phyloP scores from a whole-genome alignment of 2,797 vertebrate genomes.

The Macroramphosus scolopax region DNA sequence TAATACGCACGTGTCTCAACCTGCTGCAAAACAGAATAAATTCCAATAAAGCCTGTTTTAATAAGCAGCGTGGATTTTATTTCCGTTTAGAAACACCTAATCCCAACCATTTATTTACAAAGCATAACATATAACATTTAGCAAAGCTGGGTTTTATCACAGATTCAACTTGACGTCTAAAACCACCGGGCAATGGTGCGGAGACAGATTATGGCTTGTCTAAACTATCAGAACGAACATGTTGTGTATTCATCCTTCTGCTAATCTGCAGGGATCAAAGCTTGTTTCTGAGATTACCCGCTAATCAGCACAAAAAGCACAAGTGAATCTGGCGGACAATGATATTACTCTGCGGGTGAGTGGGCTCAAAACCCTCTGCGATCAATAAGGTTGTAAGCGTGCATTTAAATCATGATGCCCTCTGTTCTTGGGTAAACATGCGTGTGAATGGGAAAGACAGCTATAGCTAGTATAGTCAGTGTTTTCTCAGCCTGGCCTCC shows the following conservation, averaged over 20 bases:
- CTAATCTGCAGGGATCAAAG: slow-evolving; percentile 73
- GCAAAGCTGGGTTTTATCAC: slow-evolving; percentile 33
- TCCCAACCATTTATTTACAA: slow-evolving; percentile 37
- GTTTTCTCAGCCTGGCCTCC: slow-evolving; percentile 91
- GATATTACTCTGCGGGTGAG: slow-evolving; percentile 37
- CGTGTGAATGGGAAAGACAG: slow-evolving; percentile 91
- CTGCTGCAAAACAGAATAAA: slow-evolving; percentile 16
- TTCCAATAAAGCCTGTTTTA: too few relatives aligned
- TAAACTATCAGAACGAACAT: slow-evolving; percentile 62
- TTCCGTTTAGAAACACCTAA: slow-evolving; percentile 34
- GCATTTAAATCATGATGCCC: slow-evolving; percentile 87
- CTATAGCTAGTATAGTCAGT: slow-evolving; percentile 86
- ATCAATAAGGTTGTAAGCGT: slow-evolving; percentile 87
- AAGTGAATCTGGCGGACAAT: slow-evolving; percentile 57
- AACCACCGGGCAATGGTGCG: slow-evolving; percentile 36
- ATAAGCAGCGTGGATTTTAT: too few relatives aligned
- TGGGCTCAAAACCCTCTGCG: slow-evolving; percentile 70
- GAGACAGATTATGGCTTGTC: slow-evolving; percentile 51
- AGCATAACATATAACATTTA: slow-evolving; percentile 24
- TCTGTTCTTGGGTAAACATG: slow-evolving; percentile 92
- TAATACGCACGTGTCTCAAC: slow-evolving; percentile 19
- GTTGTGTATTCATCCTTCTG: slow-evolving; percentile 66
- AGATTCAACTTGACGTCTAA: slow-evolving; percentile 29
- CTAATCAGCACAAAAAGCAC: slow-evolving; percentile 83
- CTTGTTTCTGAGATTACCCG: slow-evolving; percentile 82